Evolutionary conservation across 1,140 invertebrate genomes (phyloP), one percentile per base, ranked within the genome.

Genomic region (Philotrypesis tridentata): DNA sequence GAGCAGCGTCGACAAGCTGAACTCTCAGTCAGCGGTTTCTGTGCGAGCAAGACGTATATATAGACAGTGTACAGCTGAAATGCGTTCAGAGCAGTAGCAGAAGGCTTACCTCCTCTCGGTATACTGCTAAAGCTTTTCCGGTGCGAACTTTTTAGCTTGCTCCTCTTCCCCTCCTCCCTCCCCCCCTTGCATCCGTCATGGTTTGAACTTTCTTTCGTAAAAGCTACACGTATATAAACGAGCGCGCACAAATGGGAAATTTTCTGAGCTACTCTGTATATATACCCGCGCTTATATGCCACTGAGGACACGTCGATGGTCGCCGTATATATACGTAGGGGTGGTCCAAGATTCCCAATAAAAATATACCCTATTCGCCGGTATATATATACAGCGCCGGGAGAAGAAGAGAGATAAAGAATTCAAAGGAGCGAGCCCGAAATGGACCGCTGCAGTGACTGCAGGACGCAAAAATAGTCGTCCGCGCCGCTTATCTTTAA

Each of bases 361-460:
- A 87, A 87, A 87, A 86, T 85, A 85, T 37, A 37, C 83, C 84
- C 83, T 72, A 73, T 70, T 71, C n/a, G n/a, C n/a, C n/a, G n/a
- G 14, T 55, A 55, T 14, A 17, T 55, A 21, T 2, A 11, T 2
- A 11, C 9, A 43, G 40, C 14, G 33, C 33, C 33, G 9, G 33
- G 33, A 37, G 4, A 9, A 37, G 4, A 9, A 9, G 9, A 37
- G 33, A 55, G 14, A 55, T 55, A 21, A 55, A 21, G 48, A 55
- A 55, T 55, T 37, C n/a, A 43, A 65, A 67, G 43, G 4, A 14
- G 40, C 7, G n/a, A n/a, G n/a, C n/a, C n/a, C n/a, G n/a, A n/a
- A n/a, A n/a, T n/a, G n/a, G n/a, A n/a, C n/a, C n/a, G n/a, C n/a
- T n/a, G n/a, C n/a, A n/a, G n/a, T n/a, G n/a, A n/a, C n/a, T 43